Evolutionary conservation across 2,113 vertebrate species (phyloP), one percentile per base, ranked within the genome.

Genomic region (Lampris megalopsis): DNA sequence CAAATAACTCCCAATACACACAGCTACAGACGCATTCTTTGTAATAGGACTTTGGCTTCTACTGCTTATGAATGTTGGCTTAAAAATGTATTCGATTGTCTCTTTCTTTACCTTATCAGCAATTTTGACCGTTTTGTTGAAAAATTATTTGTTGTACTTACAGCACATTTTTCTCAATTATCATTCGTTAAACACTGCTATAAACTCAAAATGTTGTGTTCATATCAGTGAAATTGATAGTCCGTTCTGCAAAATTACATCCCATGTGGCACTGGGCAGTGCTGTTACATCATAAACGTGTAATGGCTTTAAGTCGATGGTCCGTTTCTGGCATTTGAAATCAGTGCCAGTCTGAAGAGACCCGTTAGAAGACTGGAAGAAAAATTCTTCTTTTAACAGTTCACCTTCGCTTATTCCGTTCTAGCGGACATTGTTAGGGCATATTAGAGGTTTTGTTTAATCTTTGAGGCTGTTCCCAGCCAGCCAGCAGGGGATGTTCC

Each of bases 221-320:
- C 24, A 24, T 24, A 24, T 24, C 24, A 24, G 24, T 24, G 24
- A 24, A 24, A 24, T 24, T 24, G 24, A 24, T 56, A 24, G 56
- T 9, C 3, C 10, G 56, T 7, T 5, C 43, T 58, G 56, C 56
- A 37, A 58, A 35, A 37, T 35, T 5, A 37, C 56, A 37, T 35
- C 59, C 58, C 10, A 3, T 38, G 6, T 37, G 37, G 38, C 75
- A 6, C 69, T 49, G 2, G 80, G 88, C 80, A 90, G 92, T 70
- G 86, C 87, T 89, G 68, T 85, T 79, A 70, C 68, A 83, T 77
- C 63, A 68, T 50, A 38, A 41, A 77, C 49, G 1, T 0, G 40
- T 11, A n/a, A 41, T n/a, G 58, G 9, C 0, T 52, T 63, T 5
- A 57, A 36, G 10, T 37, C 54, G 54, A 41, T 3, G 24, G n/a